Conservation (phyloP, 2,888 invertebrate species). For the Diarsia mendica region DNA sequence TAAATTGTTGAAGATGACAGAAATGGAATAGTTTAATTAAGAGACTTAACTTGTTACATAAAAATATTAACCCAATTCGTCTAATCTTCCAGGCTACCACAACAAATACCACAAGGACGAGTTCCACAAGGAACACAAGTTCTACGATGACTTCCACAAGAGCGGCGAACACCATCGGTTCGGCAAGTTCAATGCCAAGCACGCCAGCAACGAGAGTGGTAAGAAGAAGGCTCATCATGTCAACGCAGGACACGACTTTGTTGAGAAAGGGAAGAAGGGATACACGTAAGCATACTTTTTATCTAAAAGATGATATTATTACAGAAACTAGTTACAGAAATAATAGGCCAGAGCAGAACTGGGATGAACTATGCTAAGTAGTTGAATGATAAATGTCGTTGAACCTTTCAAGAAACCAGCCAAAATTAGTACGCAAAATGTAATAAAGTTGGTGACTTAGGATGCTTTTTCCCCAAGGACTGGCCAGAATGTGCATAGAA, state of each 20-base stretch:
- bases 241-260: constrained; percentile 91
- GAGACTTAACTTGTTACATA: not conserved
- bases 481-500: not conserved
- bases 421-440: not conserved
- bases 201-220: constrained; percentile 91
- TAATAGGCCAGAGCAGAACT: not conserved
- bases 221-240: constrained; percentile 92
- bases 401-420: not conserved
- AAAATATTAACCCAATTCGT: not conserved
- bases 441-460: not conserved
- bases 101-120: constrained; percentile 95
- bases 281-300: constrained; percentile 76
- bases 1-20: not conserved
- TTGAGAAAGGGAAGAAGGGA: constrained; percentile 92
- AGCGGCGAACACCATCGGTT: constrained; percentile 93
- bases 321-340: not conserved
- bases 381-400: not conserved
- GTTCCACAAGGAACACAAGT: constrained; percentile 94
- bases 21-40: not conserved
- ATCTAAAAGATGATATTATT: not conserved
- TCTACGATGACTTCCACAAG: constrained; percentile 94
- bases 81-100: constrained; percentile 90
- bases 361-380: not conserved
- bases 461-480: not conserved
- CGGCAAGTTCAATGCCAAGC: constrained; percentile 92